Evolutionary conservation across 2,797 vertebrate genomes (phyloP).

Genomic region (Delichon dasypus): DNA sequence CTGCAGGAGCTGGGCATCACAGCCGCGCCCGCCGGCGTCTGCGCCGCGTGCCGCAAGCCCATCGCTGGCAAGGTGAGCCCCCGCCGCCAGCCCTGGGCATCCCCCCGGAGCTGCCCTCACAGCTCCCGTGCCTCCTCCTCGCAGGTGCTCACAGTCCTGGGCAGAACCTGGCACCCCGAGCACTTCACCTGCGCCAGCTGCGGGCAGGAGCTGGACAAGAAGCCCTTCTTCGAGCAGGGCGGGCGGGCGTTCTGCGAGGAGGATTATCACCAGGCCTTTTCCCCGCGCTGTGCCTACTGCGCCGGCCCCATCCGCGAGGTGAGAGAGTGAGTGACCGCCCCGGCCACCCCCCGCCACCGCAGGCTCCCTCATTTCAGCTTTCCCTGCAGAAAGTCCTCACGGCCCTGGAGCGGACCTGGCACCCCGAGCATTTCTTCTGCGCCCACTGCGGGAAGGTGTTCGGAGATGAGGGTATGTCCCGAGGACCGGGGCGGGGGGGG

Average conservation of each 20-base stretch:
- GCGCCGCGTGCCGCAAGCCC: slow-evolving; percentile 83
- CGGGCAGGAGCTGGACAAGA: slow-evolving; percentile 76
- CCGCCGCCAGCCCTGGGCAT: fast-evolving
- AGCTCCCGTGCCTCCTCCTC: fast-evolving
- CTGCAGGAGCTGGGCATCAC: slow-evolving; percentile 87
- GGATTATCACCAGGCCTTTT: slow-evolving; percentile 85
- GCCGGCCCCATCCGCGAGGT: slow-evolving; percentile 64
- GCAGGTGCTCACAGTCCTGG: slow-evolving; percentile 87
- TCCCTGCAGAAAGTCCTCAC: slow-evolving; percentile 86
- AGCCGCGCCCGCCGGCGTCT: slow-evolving; percentile 80
- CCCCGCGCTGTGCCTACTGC: slow-evolving; percentile 74
- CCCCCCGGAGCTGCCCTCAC: neutral
- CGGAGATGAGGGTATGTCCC: slow-evolving; percentile 79
- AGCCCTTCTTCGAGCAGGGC: slow-evolving; percentile 85
- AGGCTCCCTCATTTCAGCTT: fast-evolving
- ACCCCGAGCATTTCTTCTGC: slow-evolving; percentile 95
- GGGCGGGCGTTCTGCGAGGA: slow-evolving; percentile 83
- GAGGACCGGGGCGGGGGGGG: fast-evolving
- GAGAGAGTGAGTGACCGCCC: neutral
- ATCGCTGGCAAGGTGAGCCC: slow-evolving; percentile 85
- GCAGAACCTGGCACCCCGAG: slow-evolving; percentile 88
- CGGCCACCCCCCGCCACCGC: fast-evolving
- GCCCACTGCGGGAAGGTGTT: slow-evolving; percentile 85
- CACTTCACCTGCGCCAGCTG: slow-evolving; percentile 87
- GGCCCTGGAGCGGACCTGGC: slow-evolving; percentile 90